These are phyloP conservation scores for Romanogobio albipinnatus DNA, from an alignment of 2,113 vertebrate genomes.

Conservation along the genomic window DNA sequence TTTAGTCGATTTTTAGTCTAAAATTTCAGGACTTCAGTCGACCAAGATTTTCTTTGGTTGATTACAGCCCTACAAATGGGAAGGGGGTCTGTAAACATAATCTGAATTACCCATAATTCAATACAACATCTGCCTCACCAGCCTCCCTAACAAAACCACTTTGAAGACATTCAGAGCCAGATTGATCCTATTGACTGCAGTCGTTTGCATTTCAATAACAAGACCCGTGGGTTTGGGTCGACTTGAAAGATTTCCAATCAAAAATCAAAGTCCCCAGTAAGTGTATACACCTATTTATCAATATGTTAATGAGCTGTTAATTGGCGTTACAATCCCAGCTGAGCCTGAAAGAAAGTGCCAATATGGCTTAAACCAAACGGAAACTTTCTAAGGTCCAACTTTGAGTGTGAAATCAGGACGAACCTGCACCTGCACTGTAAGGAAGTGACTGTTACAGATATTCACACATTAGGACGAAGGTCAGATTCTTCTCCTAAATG, in stretches of 20 bases:
- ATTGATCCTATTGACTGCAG: slow-evolving; percentile 4
- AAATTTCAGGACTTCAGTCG: no score
- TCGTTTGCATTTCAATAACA: background rate
- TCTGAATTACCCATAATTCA: slow-evolving; percentile 35
- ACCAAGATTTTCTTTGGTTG: no score
- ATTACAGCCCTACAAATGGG: no score
- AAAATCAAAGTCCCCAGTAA: background rate
- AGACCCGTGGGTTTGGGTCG: background rate
- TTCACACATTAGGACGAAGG: background rate
- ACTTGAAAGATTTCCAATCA: slow-evolving; percentile 8
- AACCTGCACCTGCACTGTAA: slow-evolving; percentile 36
- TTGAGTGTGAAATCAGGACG: slow-evolving; percentile 12
- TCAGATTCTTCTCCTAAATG: background rate
- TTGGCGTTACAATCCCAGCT: background rate
- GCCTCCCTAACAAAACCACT: background rate
- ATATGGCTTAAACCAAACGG: slow-evolving; percentile 4
- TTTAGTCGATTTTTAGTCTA: no score
- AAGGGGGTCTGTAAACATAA: slow-evolving; percentile 2
- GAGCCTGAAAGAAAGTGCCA: no score
- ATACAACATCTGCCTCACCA: slow-evolving; percentile 26
- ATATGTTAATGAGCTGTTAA: slow-evolving; percentile 19
- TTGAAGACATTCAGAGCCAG: background rate
- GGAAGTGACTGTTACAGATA: slow-evolving; percentile 20
- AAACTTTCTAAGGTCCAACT: slow-evolving; percentile 45
- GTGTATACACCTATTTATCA: background rate